Conservation (phyloP, 2,797 vertebrate species). For the Danio jaintianensis region DNA sequence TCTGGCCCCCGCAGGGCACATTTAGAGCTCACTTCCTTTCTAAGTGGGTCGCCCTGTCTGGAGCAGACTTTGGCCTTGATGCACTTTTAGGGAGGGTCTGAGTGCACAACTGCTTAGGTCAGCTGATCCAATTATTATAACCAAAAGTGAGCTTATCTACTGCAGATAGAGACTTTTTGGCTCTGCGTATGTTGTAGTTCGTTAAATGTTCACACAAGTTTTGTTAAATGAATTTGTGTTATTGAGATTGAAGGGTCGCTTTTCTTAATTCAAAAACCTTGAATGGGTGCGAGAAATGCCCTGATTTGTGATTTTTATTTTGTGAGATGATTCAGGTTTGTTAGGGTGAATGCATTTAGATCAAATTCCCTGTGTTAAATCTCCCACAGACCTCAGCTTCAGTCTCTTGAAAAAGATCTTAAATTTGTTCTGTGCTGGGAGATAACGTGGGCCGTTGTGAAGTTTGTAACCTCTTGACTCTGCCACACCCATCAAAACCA, state of each 20-base stretch:
- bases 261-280: background rate
- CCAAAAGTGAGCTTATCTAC: background rate
- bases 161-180: background rate
- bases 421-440: conserved; percentile 26
- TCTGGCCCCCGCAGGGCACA: conserved; percentile 60
- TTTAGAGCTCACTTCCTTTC: conserved; percentile 56
- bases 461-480: conserved; percentile 4
- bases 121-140: background rate
- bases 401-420: conserved; percentile 23
- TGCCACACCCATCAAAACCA: conserved; percentile 5
- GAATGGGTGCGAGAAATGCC: background rate
- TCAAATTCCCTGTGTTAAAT: background rate
- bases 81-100: conserved; percentile 40
- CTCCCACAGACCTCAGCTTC: conserved; percentile 28
- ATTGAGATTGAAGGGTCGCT: background rate
- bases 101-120: conserved; percentile 1
- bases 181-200: background rate
- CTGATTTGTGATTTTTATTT: background rate
- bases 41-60: conserved; percentile 75
- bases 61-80: conserved; percentile 46
- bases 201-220: background rate
- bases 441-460: conserved; percentile 16
- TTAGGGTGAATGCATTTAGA: background rate
- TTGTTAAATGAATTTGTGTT: background rate
- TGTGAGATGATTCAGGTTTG: background rate